Evolutionary conservation across 2,888 invertebrate species (phyloP).

Genomic region (Sylvicola fuscatus): DNA sequence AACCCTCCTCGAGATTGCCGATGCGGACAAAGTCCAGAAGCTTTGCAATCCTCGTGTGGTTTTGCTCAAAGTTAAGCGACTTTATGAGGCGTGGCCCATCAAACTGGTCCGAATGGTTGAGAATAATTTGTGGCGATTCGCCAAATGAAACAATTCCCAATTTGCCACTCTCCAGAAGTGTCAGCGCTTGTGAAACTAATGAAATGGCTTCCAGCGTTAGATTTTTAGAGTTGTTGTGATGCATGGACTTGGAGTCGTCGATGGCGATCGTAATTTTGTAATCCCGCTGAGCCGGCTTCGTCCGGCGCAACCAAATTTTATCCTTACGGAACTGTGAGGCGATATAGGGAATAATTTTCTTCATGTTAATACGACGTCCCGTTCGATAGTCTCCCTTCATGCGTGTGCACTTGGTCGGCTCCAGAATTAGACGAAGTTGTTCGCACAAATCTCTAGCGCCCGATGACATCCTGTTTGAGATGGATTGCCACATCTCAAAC

Average conservation of each 20-base stretch:
- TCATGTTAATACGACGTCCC: constrained; percentile 94
- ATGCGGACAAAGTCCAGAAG: constrained; percentile 60
- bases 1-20: constrained; percentile 31
- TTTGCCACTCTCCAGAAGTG: constrained; percentile 84
- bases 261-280: constrained; percentile 93
- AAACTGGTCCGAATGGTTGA: constrained; percentile 62
- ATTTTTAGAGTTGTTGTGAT: constrained; percentile 74
- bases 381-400: constrained; percentile 91
- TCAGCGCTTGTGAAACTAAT: constrained; percentile 72
- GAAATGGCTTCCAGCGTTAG: constrained; percentile 90
- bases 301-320: constrained; percentile 94
- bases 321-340: constrained; percentile 98
- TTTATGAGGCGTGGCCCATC: constrained; percentile 67
- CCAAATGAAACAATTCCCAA: constrained; percentile 84
- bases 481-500: constrained; percentile 21
- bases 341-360: constrained; percentile 94
- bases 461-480: constrained; percentile 23
- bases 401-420: constrained; percentile 84
- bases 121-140: constrained; percentile 63
- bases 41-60: constrained; percentile 68
- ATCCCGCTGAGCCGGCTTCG: constrained; percentile 85
- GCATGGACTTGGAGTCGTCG: constrained; percentile 86
- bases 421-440: constrained; percentile 78
- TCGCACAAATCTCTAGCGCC: constrained; percentile 80
- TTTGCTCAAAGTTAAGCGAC: constrained; percentile 72